Percentiles rank a stretch among this genome's conserved stretches.
phyloP scores from a whole-genome alignment of 2,888 invertebrate genomes.

The Eupithecia pulchellata region DNA sequence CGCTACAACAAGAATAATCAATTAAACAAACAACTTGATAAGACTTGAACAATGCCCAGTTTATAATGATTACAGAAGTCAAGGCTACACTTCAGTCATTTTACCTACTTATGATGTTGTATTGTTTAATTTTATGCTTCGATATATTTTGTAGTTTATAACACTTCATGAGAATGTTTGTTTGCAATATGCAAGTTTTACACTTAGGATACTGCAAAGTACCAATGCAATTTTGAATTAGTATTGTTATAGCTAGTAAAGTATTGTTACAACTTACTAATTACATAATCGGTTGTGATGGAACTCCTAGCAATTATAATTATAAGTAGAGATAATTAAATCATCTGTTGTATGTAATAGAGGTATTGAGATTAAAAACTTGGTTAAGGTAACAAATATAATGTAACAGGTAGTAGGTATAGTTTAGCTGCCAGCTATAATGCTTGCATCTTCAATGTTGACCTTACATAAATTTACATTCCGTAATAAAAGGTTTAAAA shows the following conservation, averaged over 20 bases:
- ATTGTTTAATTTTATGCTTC: neutral
- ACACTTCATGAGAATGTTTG: neutral
- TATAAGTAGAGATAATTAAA: neutral
- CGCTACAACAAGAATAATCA: neutral
- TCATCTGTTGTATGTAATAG: slow-evolving; percentile 3
- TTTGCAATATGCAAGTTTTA: neutral
- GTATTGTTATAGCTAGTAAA: neutral
- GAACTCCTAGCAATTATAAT: slow-evolving; percentile 38
- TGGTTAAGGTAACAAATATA: neutral
- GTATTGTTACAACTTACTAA: neutral
- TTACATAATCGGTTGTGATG: slow-evolving; percentile 42
- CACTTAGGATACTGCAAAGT: neutral
- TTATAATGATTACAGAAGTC: slow-evolving; percentile 12
- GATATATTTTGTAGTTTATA: neutral
- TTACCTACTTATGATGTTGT: neutral
- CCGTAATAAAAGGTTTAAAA: neutral
- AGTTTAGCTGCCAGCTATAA: neutral
- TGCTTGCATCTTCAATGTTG: neutral
- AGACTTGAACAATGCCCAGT: slow-evolving; percentile 20
- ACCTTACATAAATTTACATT: neutral
- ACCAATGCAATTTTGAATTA: neutral
- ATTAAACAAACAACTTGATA: slow-evolving; percentile 6
- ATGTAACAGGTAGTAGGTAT: no score
- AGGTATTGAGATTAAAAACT: neutral
- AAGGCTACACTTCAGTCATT: slow-evolving; percentile 12